Evolutionary conservation across 1,140 invertebrate species (phyloP).

Genomic region (Doryteuthis pealeii): DNA sequence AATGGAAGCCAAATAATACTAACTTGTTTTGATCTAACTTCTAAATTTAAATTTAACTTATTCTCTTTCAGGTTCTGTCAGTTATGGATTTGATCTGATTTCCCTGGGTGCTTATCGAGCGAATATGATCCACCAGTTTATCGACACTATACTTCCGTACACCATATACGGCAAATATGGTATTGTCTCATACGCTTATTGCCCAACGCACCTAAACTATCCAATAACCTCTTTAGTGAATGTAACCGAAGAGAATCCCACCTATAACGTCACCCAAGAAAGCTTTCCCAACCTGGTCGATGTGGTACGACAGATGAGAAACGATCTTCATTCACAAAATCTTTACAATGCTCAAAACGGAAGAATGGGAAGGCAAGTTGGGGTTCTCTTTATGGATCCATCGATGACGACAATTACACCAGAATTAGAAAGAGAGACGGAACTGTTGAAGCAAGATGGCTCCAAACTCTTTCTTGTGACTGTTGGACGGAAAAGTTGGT

Average conservation of each 20-base stretch:
- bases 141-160: background rate
- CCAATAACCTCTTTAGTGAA: background rate
- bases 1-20: too few species aligned
- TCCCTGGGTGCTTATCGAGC: background rate
- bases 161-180: background rate
- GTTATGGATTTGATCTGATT: background rate
- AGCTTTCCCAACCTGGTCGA: background rate
- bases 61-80: background rate
- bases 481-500: background rate
- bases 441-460: background rate
- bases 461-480: background rate
- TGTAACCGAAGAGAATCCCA: background rate
- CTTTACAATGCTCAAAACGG: background rate
- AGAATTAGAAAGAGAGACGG: background rate
- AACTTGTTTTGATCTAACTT: too few species aligned
- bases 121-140: background rate
- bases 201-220: background rate
- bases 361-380: background rate
- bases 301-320: background rate
- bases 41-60: too few species aligned
- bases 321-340: background rate
- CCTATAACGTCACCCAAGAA: background rate
- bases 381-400: background rate
- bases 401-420: background rate
- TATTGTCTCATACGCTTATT: background rate